These are phyloP conservation scores for Canis aureus DNA, from an alignment of 2,113 vertebrate genomes.

Conservation along the genomic window DNA sequence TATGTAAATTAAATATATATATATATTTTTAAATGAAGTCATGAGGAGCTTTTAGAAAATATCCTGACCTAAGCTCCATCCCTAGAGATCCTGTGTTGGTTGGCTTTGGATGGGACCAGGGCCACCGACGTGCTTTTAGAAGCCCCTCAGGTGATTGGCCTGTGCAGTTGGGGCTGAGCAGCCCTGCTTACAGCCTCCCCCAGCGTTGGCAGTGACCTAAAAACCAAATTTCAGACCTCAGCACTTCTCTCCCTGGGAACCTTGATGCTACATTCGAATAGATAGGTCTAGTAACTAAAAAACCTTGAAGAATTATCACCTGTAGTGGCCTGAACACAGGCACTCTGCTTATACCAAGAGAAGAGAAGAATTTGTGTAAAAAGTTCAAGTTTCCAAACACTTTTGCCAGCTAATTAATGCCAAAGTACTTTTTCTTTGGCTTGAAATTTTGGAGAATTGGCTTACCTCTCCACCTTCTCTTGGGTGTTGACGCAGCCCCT, in stretches of 20 bases:
- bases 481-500: not conserved
- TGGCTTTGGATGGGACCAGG: not conserved
- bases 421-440: not conserved
- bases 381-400: slow-evolving; percentile 10
- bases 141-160: not conserved
- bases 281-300: not conserved
- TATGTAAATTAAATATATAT: too few relatives aligned
- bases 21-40: too few relatives aligned
- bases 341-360: not conserved
- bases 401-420: slow-evolving; percentile 6
- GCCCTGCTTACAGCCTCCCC: not conserved
- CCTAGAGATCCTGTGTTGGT: not conserved
- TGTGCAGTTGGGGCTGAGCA: not conserved
- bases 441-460: slow-evolving; percentile 2
- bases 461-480: not conserved
- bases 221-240: not conserved
- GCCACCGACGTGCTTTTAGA: not conserved
- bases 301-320: not conserved
- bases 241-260: not conserved
- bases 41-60: not conserved
- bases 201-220: not conserved
- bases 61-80: not conserved
- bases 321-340: not conserved
- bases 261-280: not conserved
- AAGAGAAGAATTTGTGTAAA: not conserved